Percentiles rank a stretch among this genome's conserved stretches.
Evolutionary conservation across 2,113 vertebrate species (phyloP).

Genomic region (Indri indri): DNA sequence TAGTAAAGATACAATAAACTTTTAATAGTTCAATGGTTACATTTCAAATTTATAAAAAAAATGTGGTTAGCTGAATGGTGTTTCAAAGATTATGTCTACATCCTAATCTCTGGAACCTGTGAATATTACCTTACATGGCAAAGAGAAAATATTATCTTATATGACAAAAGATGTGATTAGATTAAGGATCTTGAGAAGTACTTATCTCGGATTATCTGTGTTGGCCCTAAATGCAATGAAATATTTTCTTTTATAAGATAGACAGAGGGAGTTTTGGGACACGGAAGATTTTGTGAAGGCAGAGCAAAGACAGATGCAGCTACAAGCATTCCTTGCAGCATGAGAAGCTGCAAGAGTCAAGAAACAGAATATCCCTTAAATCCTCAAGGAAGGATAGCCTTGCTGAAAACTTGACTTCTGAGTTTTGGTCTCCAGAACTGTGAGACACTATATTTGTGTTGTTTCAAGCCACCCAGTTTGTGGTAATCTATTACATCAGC

Average conservation of each 20-base stretch:
- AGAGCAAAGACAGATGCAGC: not conserved
- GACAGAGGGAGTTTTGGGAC: not conserved
- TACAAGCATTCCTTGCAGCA: no score
- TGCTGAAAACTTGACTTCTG: not conserved
- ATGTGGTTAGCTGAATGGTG: not conserved
- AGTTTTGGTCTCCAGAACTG: not conserved
- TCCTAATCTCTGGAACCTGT: not conserved
- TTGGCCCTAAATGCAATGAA: not conserved
- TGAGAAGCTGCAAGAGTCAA: not conserved
- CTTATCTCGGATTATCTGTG: not conserved
- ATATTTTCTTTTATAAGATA: not conserved
- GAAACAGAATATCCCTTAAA: not conserved
- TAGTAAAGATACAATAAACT: not conserved
- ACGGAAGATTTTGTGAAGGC: not conserved
- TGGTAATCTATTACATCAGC: not conserved
- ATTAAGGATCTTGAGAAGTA: not conserved
- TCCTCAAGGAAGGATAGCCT: not conserved
- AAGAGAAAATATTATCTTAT: not conserved
- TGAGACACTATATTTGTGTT: not conserved
- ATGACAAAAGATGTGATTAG: not conserved
- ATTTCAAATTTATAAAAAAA: not conserved
- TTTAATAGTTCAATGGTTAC: not conserved
- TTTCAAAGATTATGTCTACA: not conserved
- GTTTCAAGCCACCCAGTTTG: not conserved
- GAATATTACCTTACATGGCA: not conserved